Evolutionary conservation across 2,113 vertebrate genomes (phyloP), one percentile per base, ranked within the genome.

Genomic region (Lathamus discolor): DNA sequence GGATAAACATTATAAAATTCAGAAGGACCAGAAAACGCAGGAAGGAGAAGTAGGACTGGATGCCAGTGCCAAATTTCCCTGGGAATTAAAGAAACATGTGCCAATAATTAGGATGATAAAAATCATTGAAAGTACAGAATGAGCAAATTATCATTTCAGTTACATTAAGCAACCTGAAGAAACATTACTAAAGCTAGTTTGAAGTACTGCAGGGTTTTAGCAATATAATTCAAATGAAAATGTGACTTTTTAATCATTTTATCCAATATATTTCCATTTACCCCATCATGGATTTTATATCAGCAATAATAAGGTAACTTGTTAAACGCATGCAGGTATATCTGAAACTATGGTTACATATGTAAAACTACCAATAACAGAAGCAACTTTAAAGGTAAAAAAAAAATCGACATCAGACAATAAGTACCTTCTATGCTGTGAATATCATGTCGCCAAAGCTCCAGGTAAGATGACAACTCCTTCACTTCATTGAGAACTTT

Each of bases 31-130:
- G 97, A 96, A 99, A 99, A 61, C 99, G 98, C 70, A 99, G 97
- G 97, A 99, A 99, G 35, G 98, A 99, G 97, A 99, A 99, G 92
- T 99, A 99, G 24, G 99, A 99, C 91, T 98, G 98, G 93, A 99
- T 98, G 24, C 99, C 99, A 6, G 99, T 99, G 89, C 99, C 99
- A 85, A 99, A 99, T 98, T 98, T 99, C 52, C 98, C 99, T 99
- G 62, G 24, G 37, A 95, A 95, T 23, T 89, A 64, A 79, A 97
- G 83, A 96, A 62, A 95, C 9, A 39, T 0, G 5, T 72, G 43
- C 17, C 43, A 93, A 55, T 46, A 78, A 80, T 75, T 63, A 69
- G 17, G 27, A 57, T 1, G 0, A 78, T 49, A 73, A 87, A 78
- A 78, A 64, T 17, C 4, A 89, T 0, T 62, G 28, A 41, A 75